phyloP scores from a whole-genome alignment of 2,888 invertebrate genomes.

The Synanthedon andrenaeformis region DNA sequence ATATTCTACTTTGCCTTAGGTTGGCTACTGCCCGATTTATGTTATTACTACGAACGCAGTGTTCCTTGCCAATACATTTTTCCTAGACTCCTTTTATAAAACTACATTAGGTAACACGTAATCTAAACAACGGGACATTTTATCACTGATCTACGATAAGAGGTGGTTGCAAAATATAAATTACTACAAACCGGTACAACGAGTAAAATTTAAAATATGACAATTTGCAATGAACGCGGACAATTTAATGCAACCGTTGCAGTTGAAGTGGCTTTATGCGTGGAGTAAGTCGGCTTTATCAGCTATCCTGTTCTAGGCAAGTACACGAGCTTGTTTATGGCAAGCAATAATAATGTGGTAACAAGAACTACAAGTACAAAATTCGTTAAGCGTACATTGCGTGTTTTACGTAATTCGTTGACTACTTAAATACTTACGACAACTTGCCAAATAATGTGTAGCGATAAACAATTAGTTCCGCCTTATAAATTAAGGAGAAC shows the following conservation, averaged over 20 bases:
- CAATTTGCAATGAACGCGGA: slow-evolving; percentile 31
- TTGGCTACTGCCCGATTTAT: too few species aligned
- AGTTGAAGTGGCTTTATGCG: slow-evolving; percentile 41
- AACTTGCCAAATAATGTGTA: slow-evolving; percentile 37
- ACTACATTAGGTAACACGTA: too few species aligned
- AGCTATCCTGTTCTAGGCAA: slow-evolving; percentile 23
- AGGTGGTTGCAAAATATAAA: not conserved
- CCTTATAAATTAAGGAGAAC: slow-evolving; percentile 53
- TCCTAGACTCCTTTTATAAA: too few species aligned
- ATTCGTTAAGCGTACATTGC: slow-evolving; percentile 21
- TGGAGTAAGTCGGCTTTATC: slow-evolving; percentile 34
- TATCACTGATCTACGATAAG: too few species aligned
- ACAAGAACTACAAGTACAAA: slow-evolving; percentile 25
- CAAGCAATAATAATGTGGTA: slow-evolving; percentile 27
- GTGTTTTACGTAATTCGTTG: slow-evolving; percentile 44
- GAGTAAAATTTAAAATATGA: slow-evolving; percentile 27
- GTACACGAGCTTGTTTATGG: slow-evolving; percentile 24
- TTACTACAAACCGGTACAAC: slow-evolving; percentile 13
- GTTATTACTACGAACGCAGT: too few species aligned
- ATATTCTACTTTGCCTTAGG: too few species aligned
- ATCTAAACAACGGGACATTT: too few species aligned
- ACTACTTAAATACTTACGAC: slow-evolving; percentile 34
- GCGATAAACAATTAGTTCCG: slow-evolving; percentile 48
- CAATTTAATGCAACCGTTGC: slow-evolving; percentile 17
- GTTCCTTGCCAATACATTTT: too few species aligned